phyloP scores from a whole-genome alignment of 2,888 invertebrate species.

The Stenodema calcarata region DNA sequence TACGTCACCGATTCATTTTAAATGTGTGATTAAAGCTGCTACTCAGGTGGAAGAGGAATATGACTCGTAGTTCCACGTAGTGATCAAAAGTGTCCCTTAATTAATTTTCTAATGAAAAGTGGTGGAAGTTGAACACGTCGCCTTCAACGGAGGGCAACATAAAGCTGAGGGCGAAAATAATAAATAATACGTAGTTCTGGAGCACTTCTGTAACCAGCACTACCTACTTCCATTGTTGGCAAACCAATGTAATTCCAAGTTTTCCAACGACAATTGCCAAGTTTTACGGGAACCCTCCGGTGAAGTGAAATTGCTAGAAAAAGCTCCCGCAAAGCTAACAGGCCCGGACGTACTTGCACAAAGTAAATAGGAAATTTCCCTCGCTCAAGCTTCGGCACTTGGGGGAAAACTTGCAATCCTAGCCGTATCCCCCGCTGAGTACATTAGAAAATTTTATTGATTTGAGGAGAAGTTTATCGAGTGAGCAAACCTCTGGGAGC shows the following conservation, averaged over 20 bases:
- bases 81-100: too few relatives aligned
- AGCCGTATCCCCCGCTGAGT: not conserved
- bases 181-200: not conserved
- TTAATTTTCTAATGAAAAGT: not conserved
- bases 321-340: not conserved
- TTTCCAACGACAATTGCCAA: not conserved
- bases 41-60: too few relatives aligned
- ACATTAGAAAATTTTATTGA: not conserved
- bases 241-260: not conserved
- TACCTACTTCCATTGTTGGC: not conserved
- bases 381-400: not conserved
- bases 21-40: too few relatives aligned
- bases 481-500: not conserved
- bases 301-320: not conserved
- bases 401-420: not conserved
- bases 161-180: not conserved
- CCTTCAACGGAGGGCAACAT: not conserved
- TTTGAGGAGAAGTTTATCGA: not conserved
- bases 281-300: not conserved
- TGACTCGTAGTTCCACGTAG: too few relatives aligned
- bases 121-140: not conserved
- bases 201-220: not conserved
- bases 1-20: too few relatives aligned
- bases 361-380: not conserved
- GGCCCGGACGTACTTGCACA: not conserved